phyloP scores from a whole-genome alignment of 2,113 vertebrate species.

The Pseudorasbora parva region DNA sequence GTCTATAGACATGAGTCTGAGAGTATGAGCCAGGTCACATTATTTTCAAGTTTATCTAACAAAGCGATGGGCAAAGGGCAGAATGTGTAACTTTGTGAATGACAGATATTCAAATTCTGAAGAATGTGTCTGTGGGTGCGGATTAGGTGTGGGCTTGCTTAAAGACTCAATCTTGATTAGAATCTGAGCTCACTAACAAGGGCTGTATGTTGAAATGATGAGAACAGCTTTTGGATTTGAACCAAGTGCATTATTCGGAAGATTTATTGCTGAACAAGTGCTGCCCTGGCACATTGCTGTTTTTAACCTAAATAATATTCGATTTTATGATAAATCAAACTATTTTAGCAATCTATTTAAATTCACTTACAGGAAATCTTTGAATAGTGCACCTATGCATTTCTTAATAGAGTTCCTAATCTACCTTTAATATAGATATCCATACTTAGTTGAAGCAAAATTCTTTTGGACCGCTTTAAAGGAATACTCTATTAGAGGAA shows the following conservation, averaged over 20 bases:
- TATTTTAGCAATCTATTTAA: conserved; percentile 59
- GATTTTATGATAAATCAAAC: conserved; percentile 56
- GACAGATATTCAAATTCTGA: not conserved
- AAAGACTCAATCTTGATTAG: not conserved
- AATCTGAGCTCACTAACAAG: conserved; percentile 11
- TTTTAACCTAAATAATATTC: conserved; percentile 55
- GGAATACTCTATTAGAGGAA: too few species aligned
- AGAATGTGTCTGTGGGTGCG: not conserved
- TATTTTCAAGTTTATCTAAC: conserved; percentile 3
- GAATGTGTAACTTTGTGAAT: not conserved
- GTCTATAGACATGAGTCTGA: not conserved
- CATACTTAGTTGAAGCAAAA: conserved; percentile 30
- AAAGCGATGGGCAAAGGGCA: not conserved
- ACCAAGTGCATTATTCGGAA: conserved; percentile 47
- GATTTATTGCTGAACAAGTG: conserved; percentile 43
- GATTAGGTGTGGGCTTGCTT: not conserved
- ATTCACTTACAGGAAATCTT: conserved; percentile 54
- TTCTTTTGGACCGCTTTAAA: not conserved
- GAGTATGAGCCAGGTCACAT: not conserved
- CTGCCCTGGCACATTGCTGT: conserved; percentile 31
- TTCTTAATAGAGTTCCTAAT: not conserved
- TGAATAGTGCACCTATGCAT: conserved; percentile 41
- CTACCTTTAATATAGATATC: conserved; percentile 19
- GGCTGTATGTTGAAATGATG: conserved; percentile 27
- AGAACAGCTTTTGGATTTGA: conserved; percentile 34